A percentile compares a stretch with the other conserved stretches of the same genome.
phyloP scores from a whole-genome alignment of 1,140 invertebrate species.

The Physella acuta region DNA sequence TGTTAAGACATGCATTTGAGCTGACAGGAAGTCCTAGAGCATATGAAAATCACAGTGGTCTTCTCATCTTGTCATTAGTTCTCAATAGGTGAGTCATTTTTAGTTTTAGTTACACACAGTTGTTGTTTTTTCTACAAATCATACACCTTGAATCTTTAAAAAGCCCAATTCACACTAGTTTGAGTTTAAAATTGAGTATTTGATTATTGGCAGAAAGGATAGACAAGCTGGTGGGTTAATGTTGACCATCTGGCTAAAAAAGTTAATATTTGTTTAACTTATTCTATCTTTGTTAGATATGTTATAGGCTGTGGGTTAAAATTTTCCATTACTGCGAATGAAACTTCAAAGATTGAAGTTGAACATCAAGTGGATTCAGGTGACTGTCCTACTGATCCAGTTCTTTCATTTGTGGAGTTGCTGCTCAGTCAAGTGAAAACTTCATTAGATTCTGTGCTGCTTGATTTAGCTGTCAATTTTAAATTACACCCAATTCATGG shows the following conservation, averaged over 20 bases:
- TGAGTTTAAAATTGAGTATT: no score
- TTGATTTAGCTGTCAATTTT: slow-evolving; percentile 31
- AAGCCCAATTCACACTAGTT: no score
- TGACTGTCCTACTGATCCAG: not conserved
- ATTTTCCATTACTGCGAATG: slow-evolving; percentile 8
- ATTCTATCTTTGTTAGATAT: slow-evolving; percentile 32
- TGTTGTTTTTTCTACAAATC: no score
- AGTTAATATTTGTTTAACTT: slow-evolving; percentile 1
- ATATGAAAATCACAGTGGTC: slow-evolving; percentile 64
- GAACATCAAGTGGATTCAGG: slow-evolving; percentile 2
- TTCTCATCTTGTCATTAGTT: slow-evolving; percentile 52
- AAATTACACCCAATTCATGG: slow-evolving; percentile 41
- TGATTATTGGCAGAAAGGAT: no score
- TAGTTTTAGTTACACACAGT: no score
- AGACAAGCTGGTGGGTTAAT: no score
- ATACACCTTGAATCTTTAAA: no score
- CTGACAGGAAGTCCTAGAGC: slow-evolving; percentile 60
- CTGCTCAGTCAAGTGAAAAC: slow-evolving; percentile 21
- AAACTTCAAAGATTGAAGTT: not conserved
- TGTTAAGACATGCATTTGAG: slow-evolving; percentile 51
- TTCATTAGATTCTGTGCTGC: slow-evolving; percentile 22
- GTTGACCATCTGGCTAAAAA: no score
- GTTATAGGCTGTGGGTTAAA: slow-evolving; percentile 24
- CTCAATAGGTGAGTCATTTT: slow-evolving; percentile 51
- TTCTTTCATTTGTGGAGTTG: slow-evolving; percentile 15